Evolutionary conservation across 2,888 invertebrate species (phyloP), one percentile per base, ranked within the genome.

Genomic region (Ferdinandea cuprea): DNA sequence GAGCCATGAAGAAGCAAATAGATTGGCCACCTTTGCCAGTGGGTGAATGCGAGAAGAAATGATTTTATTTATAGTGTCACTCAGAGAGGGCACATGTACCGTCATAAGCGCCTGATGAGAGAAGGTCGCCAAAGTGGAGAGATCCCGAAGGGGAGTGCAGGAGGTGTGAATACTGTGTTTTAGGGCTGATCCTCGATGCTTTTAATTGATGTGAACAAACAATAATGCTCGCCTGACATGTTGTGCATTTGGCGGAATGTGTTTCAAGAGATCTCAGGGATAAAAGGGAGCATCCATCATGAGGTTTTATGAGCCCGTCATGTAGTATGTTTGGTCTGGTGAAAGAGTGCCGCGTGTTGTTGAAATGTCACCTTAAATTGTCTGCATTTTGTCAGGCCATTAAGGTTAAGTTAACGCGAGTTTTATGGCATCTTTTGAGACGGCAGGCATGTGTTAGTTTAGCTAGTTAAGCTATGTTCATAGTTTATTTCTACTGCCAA

Each of bases 261-360:
- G 72, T 72, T 83, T 54, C 68, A 78, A 73, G 61, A 63, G 83
- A 78, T 83, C 68, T 72, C 61, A 61, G 78, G 68, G 83, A 83
- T 83, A 83, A 83, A 83, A 83, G 83, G 78, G 56, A 54, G 58
- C 63, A 83, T 83, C 58, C 56, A 78, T 83, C 83, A 83, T 63
- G 61, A 3, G 63, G 61, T 50, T 72, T 83, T 73, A 78, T 68
- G 66, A 63, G 68, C 50, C 6, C 50, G 50, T 13, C 48, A 46
- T 30, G 58, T 15, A 52, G 66, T 50, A 30, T 30, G 21, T 35
- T 52, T n/a, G 1, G 28, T 11, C 4, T 6, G 37, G 37, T 32
- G 48, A 65, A 65, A 81, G 17, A 81, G 59, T 71, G 59, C 76
- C 76, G 76, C 69, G 19, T 76, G 44, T 58, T 59, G 52, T 63